phyloP scores from a whole-genome alignment of 2,797 vertebrate species.

The Galagoides demidoff region DNA sequence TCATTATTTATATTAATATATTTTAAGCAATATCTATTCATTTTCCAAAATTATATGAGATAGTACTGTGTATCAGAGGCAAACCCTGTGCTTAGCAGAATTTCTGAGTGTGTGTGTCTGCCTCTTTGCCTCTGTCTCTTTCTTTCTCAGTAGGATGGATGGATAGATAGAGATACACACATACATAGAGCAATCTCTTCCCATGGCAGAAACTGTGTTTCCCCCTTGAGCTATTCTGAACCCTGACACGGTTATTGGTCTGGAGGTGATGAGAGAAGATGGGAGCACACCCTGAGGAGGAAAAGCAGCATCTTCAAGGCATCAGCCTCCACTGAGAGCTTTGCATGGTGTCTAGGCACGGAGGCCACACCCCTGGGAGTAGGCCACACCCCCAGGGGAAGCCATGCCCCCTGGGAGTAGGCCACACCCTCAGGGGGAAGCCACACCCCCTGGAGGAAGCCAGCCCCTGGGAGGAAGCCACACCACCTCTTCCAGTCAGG shows the following conservation, averaged over 20 bases:
- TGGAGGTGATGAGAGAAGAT: neutral
- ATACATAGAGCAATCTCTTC: neutral
- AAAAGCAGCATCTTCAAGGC: neutral
- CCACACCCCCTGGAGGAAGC: no score
- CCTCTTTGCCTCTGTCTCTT: neutral
- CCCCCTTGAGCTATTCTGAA: neutral
- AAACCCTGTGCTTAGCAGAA: neutral
- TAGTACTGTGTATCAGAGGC: neutral
- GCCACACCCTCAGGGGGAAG: no score
- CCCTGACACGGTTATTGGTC: neutral
- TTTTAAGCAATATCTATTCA: neutral
- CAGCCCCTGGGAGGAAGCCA: no score
- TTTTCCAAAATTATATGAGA: slow-evolving; percentile 7
- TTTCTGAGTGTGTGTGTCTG: neutral
- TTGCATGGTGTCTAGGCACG: neutral
- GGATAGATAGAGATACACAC: neutral
- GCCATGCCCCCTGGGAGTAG: no score
- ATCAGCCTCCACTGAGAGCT: neutral
- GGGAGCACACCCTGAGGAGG: neutral
- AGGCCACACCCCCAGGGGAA: no score
- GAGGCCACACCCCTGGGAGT: neutral
- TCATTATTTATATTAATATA: no score
- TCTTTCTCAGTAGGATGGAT: neutral
- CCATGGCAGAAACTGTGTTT: neutral
- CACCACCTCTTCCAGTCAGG: neutral